Conservation (phyloP, 2,888 invertebrate species). For the Ceramica pisi region DNA sequence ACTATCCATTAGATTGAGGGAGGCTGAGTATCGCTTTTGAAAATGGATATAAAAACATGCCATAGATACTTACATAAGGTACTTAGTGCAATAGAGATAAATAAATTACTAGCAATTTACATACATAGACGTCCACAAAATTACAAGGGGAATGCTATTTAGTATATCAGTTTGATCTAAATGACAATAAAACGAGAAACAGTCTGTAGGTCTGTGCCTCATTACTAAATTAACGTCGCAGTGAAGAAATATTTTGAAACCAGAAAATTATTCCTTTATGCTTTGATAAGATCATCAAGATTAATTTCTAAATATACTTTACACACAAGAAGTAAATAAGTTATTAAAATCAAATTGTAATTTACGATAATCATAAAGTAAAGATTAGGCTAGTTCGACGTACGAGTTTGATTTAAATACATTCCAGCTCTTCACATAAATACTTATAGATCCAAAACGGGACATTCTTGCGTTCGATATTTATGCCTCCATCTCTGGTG, state of each 20-base stretch:
- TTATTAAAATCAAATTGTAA: slow-evolving; percentile 88
- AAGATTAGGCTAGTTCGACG: slow-evolving; percentile 83
- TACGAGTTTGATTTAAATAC: slow-evolving; percentile 84
- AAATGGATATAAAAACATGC: neutral
- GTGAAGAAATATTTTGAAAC: slow-evolving; percentile 72
- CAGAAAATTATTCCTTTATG: slow-evolving; percentile 72
- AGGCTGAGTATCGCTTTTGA: too few species aligned
- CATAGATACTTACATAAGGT: neutral
- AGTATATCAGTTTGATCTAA: slow-evolving; percentile 44
- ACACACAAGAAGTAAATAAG: slow-evolving; percentile 84
- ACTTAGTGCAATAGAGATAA: neutral
- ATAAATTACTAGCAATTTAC: neutral
- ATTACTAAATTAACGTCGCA: slow-evolving; percentile 54
- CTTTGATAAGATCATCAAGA: slow-evolving; percentile 79
- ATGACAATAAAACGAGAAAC: slow-evolving; percentile 31
- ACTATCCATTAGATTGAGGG: too few species aligned
- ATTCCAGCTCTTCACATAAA: slow-evolving; percentile 81
- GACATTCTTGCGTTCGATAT: slow-evolving; percentile 82
- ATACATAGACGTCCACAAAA: slow-evolving; percentile 6
- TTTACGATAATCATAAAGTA: slow-evolving; percentile 88
- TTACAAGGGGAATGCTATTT: slow-evolving; percentile 24
- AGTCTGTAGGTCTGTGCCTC: neutral
- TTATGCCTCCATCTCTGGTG: slow-evolving; percentile 81
- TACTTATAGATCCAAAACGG: slow-evolving; percentile 79
- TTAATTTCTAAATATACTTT: slow-evolving; percentile 78